Conservation (phyloP, 2,797 vertebrate species). For the Hypotaenidia okinawae region DNA sequence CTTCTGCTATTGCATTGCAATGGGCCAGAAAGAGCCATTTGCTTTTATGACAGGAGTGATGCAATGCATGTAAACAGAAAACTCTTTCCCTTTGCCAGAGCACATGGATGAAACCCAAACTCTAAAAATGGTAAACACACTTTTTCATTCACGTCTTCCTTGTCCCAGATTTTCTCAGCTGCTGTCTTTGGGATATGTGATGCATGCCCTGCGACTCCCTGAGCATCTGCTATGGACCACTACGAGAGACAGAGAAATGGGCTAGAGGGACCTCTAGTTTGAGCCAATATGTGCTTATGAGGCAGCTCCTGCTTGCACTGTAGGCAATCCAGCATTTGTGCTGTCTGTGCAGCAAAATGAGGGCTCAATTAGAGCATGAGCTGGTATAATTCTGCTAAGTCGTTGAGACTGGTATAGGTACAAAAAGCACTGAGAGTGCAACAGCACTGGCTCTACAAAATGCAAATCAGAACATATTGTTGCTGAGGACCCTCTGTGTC, state of each 20-base stretch:
- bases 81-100: background rate
- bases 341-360: constrained; percentile 17
- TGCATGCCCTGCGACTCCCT: constrained; percentile 26
- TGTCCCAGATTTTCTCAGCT: constrained; percentile 42
- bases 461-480: background rate
- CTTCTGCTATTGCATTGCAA: background rate
- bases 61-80: background rate
- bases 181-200: constrained; percentile 29
- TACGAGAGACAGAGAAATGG: background rate
- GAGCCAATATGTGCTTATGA: constrained; percentile 12
- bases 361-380: background rate
- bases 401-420: background rate
- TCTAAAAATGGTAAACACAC: background rate
- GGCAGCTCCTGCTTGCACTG: background rate
- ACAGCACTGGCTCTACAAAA: background rate
- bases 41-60: background rate
- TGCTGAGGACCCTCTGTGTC: background rate
- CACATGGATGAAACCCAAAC: background rate
- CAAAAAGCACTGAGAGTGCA: background rate
- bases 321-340: background rate
- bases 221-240: constrained; percentile 36
- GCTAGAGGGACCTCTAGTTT: background rate
- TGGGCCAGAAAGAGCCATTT: background rate
- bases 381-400: background rate
- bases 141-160: constrained; percentile 7